A percentile compares a stretch with the other conserved stretches of the same genome.
phyloP scores from a whole-genome alignment of 2,888 invertebrate genomes.

The Drosophila atripex region DNA sequence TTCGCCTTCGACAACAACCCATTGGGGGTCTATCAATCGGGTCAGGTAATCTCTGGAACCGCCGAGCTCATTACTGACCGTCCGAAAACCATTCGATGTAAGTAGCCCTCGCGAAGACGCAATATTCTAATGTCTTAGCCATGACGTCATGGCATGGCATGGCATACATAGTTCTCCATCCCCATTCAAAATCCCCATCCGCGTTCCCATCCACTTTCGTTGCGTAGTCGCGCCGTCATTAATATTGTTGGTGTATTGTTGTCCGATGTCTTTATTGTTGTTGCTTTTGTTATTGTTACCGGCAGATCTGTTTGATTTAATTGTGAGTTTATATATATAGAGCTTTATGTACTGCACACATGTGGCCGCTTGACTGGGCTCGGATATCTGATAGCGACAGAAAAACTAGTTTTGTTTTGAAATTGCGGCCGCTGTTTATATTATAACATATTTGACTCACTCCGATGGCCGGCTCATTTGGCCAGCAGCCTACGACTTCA shows the following conservation, averaged over 20 bases:
- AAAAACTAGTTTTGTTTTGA: constrained; percentile 62
- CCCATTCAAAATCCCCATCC: constrained; percentile 19
- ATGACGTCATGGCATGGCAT: constrained; percentile 67
- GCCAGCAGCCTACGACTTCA: constrained; percentile 3
- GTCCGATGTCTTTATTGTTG: constrained; percentile 29
- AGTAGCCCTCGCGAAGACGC: constrained; percentile 49
- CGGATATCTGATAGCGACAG: constrained; percentile 46
- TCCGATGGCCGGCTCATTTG: constrained; percentile 16
- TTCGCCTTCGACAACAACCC: constrained; percentile 81
- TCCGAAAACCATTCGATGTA: constrained; percentile 83
- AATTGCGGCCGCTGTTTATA: constrained; percentile 31
- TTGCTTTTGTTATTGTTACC: constrained; percentile 52
- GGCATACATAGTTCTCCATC: constrained; percentile 2
- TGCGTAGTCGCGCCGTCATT: constrained; percentile 61
- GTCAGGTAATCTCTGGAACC: constrained; percentile 81
- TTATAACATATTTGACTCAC: constrained; percentile 28
- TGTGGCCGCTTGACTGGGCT: constrained; percentile 38
- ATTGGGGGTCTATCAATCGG: constrained; percentile 82
- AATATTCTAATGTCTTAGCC: constrained; percentile 31
- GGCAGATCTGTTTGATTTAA: constrained; percentile 34
- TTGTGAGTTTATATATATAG: constrained; percentile 6
- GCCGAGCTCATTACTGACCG: constrained; percentile 82
- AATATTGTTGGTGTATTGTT: constrained; percentile 37
- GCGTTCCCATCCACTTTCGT: constrained; percentile 45
- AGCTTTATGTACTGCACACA: constrained; percentile 15